Base-by-base conservation (phyloP, 1,140 invertebrate genomes). In the Diorhabda carinulata region DNA sequence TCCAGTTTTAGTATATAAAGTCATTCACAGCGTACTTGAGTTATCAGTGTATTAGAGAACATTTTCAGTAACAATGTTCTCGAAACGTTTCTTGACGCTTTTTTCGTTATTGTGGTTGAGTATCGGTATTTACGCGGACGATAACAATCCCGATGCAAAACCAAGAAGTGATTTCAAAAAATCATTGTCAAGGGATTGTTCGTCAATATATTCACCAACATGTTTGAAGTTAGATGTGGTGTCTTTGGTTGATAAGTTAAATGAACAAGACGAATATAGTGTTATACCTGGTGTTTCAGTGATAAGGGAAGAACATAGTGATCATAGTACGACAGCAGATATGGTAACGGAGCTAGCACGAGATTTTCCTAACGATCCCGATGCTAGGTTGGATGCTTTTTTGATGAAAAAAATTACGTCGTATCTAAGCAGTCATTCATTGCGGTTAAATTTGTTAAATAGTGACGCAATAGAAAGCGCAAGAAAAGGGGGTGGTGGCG, bases 191-290 rank as follows among this genome's bases (percentile, higher is more conserved):
- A 87, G 86, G 72, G 89, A 91, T 73, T 93, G 92, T 74, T 81
- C 84, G 40, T 87, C 87, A 4, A 84, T 86, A 0, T 92, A 92
- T 73, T 91, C 89, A 80, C 83, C 87, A 5, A 91, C 89, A 43
- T 94, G 92, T 75, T 80, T 93, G 8, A 93, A 93, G 78, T 82
- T 94, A 61, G 91, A 92, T 80, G 87, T 92, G n/a, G 88, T 92
- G 7, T 88, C 89, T 2, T 86, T 92, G 75, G 83, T 93, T 43
- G 91, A 93, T 73, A 88, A 87, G 71, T 77, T 93, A 3, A 89
- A 87, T 43, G 84, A 87, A 61, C 86, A 87, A 60, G 84, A 88
- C 45, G 84, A 88, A 73, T 81, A 88, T 41, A 85, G 85, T 66
- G 83, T 93, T 0, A 73, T 92, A 5, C 90, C 91, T 0, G 90